Evolutionary conservation across 2,797 vertebrate genomes (phyloP).

Genomic region (Gallinago nigripennis): DNA sequence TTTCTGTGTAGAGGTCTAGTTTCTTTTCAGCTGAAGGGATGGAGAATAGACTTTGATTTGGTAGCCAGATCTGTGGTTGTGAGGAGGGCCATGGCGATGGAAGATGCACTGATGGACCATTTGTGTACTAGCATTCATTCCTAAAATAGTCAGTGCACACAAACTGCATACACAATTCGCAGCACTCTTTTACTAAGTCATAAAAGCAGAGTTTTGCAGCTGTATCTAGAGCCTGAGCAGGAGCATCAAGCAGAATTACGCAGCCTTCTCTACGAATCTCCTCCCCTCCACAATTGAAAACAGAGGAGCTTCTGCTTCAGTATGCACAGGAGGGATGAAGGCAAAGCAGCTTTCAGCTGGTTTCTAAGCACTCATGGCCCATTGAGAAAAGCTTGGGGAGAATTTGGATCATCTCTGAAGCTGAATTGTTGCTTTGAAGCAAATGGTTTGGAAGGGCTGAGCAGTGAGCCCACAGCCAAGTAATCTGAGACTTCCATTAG

Average conservation of each 20-base stretch:
- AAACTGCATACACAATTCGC: not conserved
- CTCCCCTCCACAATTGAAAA: not conserved
- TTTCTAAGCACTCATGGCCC: not conserved
- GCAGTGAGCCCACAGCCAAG: not conserved
- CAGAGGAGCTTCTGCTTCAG: not conserved
- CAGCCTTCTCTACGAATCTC: not conserved
- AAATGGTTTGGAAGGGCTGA: not conserved
- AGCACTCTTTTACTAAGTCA: not conserved
- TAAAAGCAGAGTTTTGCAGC: not conserved
- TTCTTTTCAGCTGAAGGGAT: not conserved
- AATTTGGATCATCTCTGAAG: not conserved
- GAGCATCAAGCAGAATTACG: not conserved
- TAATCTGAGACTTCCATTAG: not conserved
- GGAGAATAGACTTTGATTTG: not conserved
- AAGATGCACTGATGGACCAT: not conserved
- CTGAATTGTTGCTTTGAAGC: not conserved
- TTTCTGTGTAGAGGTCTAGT: not conserved
- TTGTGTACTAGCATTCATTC: not conserved
- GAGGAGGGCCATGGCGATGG: not conserved
- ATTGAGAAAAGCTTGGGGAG: not conserved
- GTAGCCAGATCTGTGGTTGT: not conserved
- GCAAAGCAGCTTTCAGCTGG: not conserved
- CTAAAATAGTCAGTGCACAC: not conserved
- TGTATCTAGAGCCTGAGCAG: not conserved
- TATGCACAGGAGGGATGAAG: not conserved